Evolutionary conservation across 2,797 vertebrate genomes (phyloP).

Genomic region (Siniperca obscura): DNA sequence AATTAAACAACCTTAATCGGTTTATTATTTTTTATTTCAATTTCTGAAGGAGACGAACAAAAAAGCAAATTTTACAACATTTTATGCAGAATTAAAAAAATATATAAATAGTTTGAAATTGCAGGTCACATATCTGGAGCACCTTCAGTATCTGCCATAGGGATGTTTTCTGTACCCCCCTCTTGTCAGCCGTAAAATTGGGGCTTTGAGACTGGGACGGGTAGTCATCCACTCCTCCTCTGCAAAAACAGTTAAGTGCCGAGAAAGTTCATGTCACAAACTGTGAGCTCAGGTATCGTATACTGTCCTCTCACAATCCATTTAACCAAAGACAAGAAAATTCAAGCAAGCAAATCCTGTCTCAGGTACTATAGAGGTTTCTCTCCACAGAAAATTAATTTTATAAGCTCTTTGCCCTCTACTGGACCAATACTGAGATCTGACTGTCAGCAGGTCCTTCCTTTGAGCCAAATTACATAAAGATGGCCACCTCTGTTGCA

Average conservation of each 20-base stretch:
- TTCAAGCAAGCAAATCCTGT: slow-evolving; percentile 57
- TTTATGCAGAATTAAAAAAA: slow-evolving; percentile 84
- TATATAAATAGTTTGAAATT: slow-evolving; percentile 88
- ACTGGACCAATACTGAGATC: slow-evolving; percentile 63
- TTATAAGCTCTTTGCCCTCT: slow-evolving; percentile 68
- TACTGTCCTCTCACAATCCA: slow-evolving; percentile 44
- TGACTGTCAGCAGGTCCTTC: slow-evolving; percentile 69
- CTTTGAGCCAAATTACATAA: slow-evolving; percentile 78
- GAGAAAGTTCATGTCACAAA: slow-evolving; percentile 29
- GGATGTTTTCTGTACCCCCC: slow-evolving; percentile 98
- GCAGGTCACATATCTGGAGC: slow-evolving; percentile 89
- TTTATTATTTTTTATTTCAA: slow-evolving; percentile 81
- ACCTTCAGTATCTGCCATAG: slow-evolving; percentile 99
- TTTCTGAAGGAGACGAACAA: slow-evolving; percentile 79
- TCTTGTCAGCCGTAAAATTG: slow-evolving; percentile 92
- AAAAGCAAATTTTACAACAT: slow-evolving; percentile 76
- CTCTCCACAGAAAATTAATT: slow-evolving; percentile 72
- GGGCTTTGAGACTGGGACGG: slow-evolving; percentile 94
- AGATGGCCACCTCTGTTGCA: slow-evolving; percentile 72
- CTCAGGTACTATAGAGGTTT: slow-evolving; percentile 43
- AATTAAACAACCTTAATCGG: slow-evolving; percentile 82
- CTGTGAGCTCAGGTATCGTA: slow-evolving; percentile 27
- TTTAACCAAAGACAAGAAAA: slow-evolving; percentile 68
- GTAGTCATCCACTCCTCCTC: slow-evolving; percentile 95
- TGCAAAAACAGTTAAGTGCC: slow-evolving; percentile 74